These are phyloP conservation scores for Boloria selene DNA, from an alignment of 2,888 invertebrate species.

Conservation along the genomic window DNA sequence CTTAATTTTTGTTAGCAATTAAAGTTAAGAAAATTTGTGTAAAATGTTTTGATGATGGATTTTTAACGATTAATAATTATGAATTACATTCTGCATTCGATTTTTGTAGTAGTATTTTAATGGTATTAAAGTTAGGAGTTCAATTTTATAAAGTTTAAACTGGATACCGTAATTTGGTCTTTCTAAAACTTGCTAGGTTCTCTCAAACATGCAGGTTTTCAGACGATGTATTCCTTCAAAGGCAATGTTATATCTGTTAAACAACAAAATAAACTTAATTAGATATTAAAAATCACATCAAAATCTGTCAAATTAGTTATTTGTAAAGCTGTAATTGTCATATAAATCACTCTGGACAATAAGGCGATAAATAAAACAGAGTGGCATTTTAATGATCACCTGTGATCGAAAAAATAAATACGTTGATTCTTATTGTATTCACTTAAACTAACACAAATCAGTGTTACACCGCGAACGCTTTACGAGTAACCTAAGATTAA, in stretches of 20 bases:
- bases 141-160: no score
- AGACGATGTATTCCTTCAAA: no score
- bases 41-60: constrained; percentile 3
- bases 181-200: no score
- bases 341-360: constrained; percentile 14
- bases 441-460: constrained; percentile 26
- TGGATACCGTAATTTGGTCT: no score
- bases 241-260: not conserved
- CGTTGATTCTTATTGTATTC: constrained; percentile 24
- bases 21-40: not conserved
- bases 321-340: constrained; percentile 7
- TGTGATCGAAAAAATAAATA: constrained; percentile 9
- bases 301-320: constrained; percentile 6
- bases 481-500: not conserved
- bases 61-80: not conserved
- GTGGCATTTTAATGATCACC: constrained; percentile 12
- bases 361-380: constrained; percentile 7
- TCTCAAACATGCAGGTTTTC: no score
- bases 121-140: no score
- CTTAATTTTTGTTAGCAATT: constrained; percentile 6
- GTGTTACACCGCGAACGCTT: constrained; percentile 13
- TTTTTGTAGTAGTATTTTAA: no score
- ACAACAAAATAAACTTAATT: not conserved
- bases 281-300: constrained; percentile 5
- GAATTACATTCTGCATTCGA: no score